phyloP scores from a whole-genome alignment of 2,888 invertebrate species.

The Watsonalla binaria region DNA sequence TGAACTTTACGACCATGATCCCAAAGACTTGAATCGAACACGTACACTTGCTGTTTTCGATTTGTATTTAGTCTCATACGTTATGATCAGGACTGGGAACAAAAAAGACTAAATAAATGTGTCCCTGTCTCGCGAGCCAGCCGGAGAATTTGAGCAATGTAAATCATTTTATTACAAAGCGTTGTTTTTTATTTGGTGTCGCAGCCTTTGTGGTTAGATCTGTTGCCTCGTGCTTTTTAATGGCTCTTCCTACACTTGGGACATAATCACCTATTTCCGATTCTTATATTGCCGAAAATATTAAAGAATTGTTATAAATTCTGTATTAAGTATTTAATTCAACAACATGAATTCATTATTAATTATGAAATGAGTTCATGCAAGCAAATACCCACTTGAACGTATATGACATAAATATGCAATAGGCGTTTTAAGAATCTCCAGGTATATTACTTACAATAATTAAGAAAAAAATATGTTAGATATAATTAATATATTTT shows the following conservation, averaged over 20 bases:
- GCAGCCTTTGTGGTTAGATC: constrained; percentile 57
- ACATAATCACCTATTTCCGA: constrained; percentile 31
- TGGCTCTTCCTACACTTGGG: constrained; percentile 32
- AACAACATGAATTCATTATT: too few species aligned
- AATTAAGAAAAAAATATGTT: too few species aligned
- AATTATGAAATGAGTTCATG: too few species aligned
- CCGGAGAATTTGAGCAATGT: constrained; percentile 73
- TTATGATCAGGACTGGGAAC: constrained; percentile 66
- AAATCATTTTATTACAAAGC: constrained; percentile 74
- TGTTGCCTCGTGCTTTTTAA: constrained; percentile 47
- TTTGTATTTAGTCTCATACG: constrained; percentile 67
- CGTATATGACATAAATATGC: too few species aligned
- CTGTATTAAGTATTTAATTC: too few species aligned
- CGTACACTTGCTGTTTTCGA: constrained; percentile 38
- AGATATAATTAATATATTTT: too few species aligned
- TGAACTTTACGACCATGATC: constrained; percentile 49
- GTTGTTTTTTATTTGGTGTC: constrained; percentile 59
- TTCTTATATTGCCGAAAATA: constrained; percentile 6
- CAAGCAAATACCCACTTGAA: too few species aligned
- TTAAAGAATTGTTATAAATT: too few species aligned
- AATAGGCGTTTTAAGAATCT: too few species aligned
- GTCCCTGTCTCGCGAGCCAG: constrained; percentile 62
- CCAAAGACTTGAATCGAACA: constrained; percentile 39
- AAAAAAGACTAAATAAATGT: constrained; percentile 70
- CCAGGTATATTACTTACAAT: too few species aligned